These are phyloP conservation scores for Apodemus agrarius DNA, from an alignment of 2,797 vertebrate genomes.

Conservation along the genomic window DNA sequence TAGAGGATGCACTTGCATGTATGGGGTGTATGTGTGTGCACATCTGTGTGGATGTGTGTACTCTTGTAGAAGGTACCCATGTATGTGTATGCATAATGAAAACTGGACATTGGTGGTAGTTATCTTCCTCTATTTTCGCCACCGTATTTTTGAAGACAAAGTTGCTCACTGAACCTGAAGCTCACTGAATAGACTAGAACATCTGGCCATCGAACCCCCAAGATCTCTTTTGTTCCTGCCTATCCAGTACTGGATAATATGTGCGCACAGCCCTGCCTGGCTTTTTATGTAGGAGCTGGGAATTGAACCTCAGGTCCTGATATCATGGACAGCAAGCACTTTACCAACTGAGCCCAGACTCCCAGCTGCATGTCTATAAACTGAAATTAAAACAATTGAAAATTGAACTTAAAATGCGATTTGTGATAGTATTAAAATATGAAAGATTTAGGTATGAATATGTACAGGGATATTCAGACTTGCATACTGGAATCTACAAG, in stretches of 20 bases:
- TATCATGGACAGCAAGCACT: not conserved
- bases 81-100: not conserved
- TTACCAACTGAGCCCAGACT: not conserved
- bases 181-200: not conserved
- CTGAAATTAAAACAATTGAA: not conserved
- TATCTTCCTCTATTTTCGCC: not conserved
- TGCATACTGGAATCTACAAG: not conserved
- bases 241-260: not conserved
- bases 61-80: not conserved
- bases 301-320: not conserved
- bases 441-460: not conserved
- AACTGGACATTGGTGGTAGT: not conserved
- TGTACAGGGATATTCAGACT: not conserved
- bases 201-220: too few relatives aligned
- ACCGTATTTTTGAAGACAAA: not conserved
- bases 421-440: not conserved
- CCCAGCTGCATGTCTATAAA: not conserved
- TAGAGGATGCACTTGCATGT: not conserved
- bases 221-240: not conserved
- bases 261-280: not conserved
- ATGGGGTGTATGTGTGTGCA: not conserved
- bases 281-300: not conserved
- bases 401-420: not conserved
- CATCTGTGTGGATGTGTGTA: not conserved
- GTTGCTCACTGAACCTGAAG: not conserved